These are phyloP conservation scores for Schizaphis graminum DNA, from an alignment of 2,888 invertebrate species.

Conservation along the genomic window DNA sequence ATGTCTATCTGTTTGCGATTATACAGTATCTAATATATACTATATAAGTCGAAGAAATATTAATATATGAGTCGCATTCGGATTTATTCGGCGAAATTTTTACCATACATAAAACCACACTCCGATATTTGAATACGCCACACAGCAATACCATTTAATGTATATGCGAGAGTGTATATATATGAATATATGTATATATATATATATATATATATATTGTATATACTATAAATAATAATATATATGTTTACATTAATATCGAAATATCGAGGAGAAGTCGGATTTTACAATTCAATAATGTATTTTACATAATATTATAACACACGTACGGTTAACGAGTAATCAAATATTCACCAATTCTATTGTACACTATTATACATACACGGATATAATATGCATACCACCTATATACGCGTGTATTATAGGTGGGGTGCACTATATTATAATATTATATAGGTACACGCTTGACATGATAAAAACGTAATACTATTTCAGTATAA, in stretches of 20 bases:
- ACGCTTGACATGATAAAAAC: background rate
- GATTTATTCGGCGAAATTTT: background rate
- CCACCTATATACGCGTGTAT: background rate
- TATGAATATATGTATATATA: background rate
- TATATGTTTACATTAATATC: background rate
- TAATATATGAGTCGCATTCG: background rate
- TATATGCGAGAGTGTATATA: background rate
- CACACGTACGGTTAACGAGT: slow-evolving; percentile 1
- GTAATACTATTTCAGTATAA: background rate
- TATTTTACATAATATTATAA: slow-evolving; percentile 6
- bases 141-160: background rate
- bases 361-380: background rate
- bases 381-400: background rate
- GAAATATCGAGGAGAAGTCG: background rate
- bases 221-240: background rate
- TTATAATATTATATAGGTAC: background rate
- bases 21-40: background rate
- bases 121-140: background rate
- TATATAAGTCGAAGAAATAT: slow-evolving; percentile 33
- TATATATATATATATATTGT: background rate
- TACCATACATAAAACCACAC: background rate
- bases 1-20: slow-evolving; percentile 1
- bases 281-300: slow-evolving; percentile 4
- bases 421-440: background rate
- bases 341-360: slow-evolving; percentile 17